Base-by-base conservation (phyloP, 2,113 vertebrate species). In the Gymnocephalus cernua region DNA sequence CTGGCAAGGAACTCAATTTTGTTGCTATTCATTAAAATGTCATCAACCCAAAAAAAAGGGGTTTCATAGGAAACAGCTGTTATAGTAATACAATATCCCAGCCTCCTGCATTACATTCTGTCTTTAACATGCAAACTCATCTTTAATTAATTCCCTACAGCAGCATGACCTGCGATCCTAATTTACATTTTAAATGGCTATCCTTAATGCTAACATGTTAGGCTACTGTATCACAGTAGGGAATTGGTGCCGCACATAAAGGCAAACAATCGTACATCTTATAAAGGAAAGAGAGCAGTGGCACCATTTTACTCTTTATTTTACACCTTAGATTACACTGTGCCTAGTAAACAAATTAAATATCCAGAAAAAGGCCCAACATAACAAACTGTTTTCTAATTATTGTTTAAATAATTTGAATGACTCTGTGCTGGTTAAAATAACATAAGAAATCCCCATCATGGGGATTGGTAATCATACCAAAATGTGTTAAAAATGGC, bases 131-230 rank as follows among this genome's bases (percentile, higher is more conserved):
- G 45, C 61, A 80, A 35, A 53, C 79, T 85, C 89, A 86, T 90
- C 77, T 87, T 86, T 88, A 65, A 88, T 86, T 88, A 62, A 90
- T 89, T 45, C 10, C 25, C 75, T 56, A 66, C 75, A 62, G 75
- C 25, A 11, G 62, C 23, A 16, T 61, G 74, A 89, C 83, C 83
- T 44, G 47, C 74, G 91, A 89, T 90, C 87, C 67, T 67, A 83
- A 83, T 89, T 90, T 89, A 70, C 88, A 92, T 87, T 84, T 86
- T 86, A 85, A 88, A 89, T 83, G 62, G 73, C 82, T 74, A 84
- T 66, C 44, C 27, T 73, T 84, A 82, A 86, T 74, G 64, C 67
- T 69, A 80, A 86, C 80, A 80, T 75, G 84, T 79, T 32, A 65
- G 23, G 21, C 79, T 61, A 82, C 76, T 78, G 83, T 83, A 64